Conservation (phyloP, 2,888 invertebrate genomes). For the Drosophila robusta region DNA sequence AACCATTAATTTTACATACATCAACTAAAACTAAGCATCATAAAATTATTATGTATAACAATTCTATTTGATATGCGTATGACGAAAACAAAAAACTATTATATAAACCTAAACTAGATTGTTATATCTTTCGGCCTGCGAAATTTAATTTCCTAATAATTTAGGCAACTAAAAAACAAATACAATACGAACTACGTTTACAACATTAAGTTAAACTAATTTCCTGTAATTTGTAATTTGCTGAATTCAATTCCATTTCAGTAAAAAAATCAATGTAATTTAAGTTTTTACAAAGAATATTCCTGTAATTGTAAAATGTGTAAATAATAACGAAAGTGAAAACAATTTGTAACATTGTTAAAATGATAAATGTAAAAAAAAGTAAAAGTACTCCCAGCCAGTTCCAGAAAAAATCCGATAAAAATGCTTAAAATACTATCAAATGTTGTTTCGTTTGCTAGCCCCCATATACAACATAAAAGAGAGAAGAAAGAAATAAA, state of each 20-base stretch:
- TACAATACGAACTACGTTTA: slow-evolving; percentile 37
- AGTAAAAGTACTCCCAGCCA: slow-evolving; percentile 35
- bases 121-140: slow-evolving; percentile 69
- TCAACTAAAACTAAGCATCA: slow-evolving; percentile 45
- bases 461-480: background rate
- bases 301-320: slow-evolving; percentile 75
- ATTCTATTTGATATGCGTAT: slow-evolving; percentile 53
- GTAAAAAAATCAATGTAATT: slow-evolving; percentile 26
- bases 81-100: slow-evolving; percentile 36
- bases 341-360: slow-evolving; percentile 47
- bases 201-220: slow-evolving; percentile 47
- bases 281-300: slow-evolving; percentile 66
- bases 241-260: slow-evolving; percentile 40
- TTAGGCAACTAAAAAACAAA: slow-evolving; percentile 56
- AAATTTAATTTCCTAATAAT: slow-evolving; percentile 76
- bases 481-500: background rate
- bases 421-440: slow-evolving; percentile 5
- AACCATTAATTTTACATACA: slow-evolving; percentile 55
- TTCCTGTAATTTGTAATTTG: slow-evolving; percentile 55
- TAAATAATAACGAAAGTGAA: slow-evolving; percentile 58
- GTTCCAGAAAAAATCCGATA: slow-evolving; percentile 38
- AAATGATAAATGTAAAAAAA: slow-evolving; percentile 54
- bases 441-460: slow-evolving; percentile 2
- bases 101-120: slow-evolving; percentile 47
- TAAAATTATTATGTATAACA: slow-evolving; percentile 45